A percentile compares a stretch with the other conserved stretches of the same genome.
These are phyloP conservation scores for Campylorhamphus procurvoides DNA, from an alignment of 2,113 vertebrate genomes.

Conservation along the genomic window DNA sequence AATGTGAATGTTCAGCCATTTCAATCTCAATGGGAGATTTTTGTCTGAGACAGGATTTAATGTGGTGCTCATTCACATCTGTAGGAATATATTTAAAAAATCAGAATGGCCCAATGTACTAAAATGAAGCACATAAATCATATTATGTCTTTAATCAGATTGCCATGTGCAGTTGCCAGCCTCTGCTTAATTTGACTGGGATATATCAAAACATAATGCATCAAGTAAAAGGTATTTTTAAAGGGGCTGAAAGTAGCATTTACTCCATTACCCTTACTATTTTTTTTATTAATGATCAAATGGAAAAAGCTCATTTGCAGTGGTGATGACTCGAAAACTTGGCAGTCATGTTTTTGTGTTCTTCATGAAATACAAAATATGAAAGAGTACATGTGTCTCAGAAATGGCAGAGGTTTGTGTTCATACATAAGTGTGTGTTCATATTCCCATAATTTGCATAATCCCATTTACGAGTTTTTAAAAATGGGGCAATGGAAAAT, in stretches of 20 bases:
- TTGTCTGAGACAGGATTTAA: conserved; percentile 35
- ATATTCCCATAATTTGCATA: background rate
- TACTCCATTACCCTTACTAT: background rate
- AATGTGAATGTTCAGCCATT: conserved; percentile 21
- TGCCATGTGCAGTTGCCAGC: background rate
- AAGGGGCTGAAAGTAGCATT: background rate
- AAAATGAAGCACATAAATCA: conserved; percentile 55
- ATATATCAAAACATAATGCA: conserved; percentile 30
- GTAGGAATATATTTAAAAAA: conserved; percentile 22
- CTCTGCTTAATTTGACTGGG: conserved; percentile 26
- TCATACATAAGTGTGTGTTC: background rate
- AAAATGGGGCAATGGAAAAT: background rate
- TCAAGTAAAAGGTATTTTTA: conserved; percentile 28
- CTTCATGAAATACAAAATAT: background rate
- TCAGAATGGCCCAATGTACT: conserved; percentile 1
- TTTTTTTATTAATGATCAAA: conserved; percentile 20
- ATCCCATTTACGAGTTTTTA: background rate
- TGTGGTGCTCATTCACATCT: conserved; percentile 26
- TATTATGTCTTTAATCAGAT: conserved; percentile 39
- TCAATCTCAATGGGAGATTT: conserved; percentile 38
- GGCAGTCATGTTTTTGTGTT: background rate
- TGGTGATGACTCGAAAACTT: conserved; percentile 11
- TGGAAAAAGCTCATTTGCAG: conserved; percentile 15
- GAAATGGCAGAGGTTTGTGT: background rate
- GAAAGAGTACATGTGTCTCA: fast-evolving